These are phyloP conservation scores for Trissolcus japonicus DNA, from an alignment of 2,888 invertebrate genomes.

Conservation along the genomic window DNA sequence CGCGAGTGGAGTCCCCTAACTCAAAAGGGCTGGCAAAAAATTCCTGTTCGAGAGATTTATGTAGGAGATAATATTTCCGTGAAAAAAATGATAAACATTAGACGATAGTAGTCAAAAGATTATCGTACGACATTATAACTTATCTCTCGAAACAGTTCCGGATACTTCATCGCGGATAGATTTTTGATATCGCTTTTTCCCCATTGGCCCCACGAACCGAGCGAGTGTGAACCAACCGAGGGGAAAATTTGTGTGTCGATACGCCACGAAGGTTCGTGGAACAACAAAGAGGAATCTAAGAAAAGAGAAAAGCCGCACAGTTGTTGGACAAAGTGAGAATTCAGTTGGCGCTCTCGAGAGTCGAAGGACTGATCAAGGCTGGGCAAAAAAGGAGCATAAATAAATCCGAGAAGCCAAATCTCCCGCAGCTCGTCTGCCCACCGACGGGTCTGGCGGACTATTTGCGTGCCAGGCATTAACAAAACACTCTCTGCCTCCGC, in stretches of 20 bases:
- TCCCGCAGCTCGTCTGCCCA: constrained; percentile 54
- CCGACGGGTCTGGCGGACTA: constrained; percentile 55
- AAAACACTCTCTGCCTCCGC: constrained; percentile 55
- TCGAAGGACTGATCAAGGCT: constrained; percentile 53
- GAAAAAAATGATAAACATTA: too few relatives aligned
- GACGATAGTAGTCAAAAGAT: too few relatives aligned
- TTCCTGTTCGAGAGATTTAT: too few relatives aligned
- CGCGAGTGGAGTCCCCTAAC: too few relatives aligned
- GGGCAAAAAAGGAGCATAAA: constrained; percentile 54
- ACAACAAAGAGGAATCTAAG: constrained; percentile 14
- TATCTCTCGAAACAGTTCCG: not conserved
- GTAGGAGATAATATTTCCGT: too few relatives aligned
- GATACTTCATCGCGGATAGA: not conserved
- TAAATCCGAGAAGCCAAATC: constrained; percentile 55
- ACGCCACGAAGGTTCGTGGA: not conserved
- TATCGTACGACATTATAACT: not conserved
- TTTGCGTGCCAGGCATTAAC: constrained; percentile 59
- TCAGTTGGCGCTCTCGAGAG: not conserved
- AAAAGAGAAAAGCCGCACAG: constrained; percentile 11
- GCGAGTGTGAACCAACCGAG: not conserved
- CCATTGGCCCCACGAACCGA: not conserved
- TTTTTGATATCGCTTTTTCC: not conserved
- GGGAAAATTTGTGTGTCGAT: not conserved
- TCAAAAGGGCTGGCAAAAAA: too few relatives aligned
- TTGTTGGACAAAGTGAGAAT: constrained; percentile 22